phyloP scores from a whole-genome alignment of 2,888 invertebrate genomes.

The Pammene fasciana region DNA sequence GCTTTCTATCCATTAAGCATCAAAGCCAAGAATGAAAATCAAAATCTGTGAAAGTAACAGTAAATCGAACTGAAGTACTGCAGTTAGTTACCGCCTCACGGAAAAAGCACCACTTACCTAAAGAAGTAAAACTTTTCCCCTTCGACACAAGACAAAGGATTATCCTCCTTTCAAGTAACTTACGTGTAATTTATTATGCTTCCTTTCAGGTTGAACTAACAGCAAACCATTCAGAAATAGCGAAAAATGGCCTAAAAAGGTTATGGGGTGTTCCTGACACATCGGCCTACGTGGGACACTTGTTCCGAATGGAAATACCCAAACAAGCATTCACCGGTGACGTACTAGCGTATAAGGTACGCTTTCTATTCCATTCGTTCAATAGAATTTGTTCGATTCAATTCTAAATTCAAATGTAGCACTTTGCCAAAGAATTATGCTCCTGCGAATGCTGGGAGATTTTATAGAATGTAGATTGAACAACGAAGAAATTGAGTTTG shows the following conservation, averaged over 20 bases:
- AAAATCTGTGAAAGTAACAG: slow-evolving; percentile 5
- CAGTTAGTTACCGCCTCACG: slow-evolving; percentile 16
- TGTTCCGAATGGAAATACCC: slow-evolving; percentile 89
- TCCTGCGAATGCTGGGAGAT: slow-evolving; percentile 21
- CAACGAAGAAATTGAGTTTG: slow-evolving; percentile 27
- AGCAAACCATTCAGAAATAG: slow-evolving; percentile 77
- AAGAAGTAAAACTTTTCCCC: slow-evolving; percentile 23
- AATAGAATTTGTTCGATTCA: slow-evolving; percentile 36
- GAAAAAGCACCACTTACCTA: slow-evolving; percentile 26
- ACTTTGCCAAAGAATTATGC: slow-evolving; percentile 24
- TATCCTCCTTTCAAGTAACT: slow-evolving; percentile 24
- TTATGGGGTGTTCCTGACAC: slow-evolving; percentile 85
- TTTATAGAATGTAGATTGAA: slow-evolving; percentile 24
- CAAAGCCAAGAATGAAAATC: background rate
- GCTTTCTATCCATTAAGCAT: too few relatives aligned
- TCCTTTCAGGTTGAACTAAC: slow-evolving; percentile 72
- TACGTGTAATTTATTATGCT: slow-evolving; percentile 38
- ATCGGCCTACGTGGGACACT: slow-evolving; percentile 87
- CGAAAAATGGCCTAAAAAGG: slow-evolving; percentile 79
- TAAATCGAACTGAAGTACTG: slow-evolving; percentile 12
- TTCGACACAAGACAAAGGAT: slow-evolving; percentile 33
- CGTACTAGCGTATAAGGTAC: slow-evolving; percentile 88
- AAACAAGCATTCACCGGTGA: slow-evolving; percentile 87
- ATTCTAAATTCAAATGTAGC: slow-evolving; percentile 40
- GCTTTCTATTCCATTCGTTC: slow-evolving; percentile 44